These are phyloP conservation scores for Melanotaenia boesemani DNA, from an alignment of 2,797 vertebrate species.

Conservation along the genomic window DNA sequence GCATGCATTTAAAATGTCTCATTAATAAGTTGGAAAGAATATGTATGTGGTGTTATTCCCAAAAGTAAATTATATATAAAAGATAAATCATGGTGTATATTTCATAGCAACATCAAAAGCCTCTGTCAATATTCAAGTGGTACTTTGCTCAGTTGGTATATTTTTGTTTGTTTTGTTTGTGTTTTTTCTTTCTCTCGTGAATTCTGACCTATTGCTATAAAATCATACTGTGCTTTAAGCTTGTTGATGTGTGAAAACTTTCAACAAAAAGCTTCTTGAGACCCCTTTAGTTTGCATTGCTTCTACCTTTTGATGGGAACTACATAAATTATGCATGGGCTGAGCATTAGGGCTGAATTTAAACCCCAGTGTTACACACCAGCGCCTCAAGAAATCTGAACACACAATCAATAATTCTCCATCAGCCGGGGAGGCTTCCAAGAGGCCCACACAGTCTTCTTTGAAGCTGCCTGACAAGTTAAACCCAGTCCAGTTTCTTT, in stretches of 20 bases:
- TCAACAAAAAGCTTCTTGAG: constrained; percentile 80
- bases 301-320: constrained; percentile 84
- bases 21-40: constrained; percentile 44
- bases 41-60: constrained; percentile 35
- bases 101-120: constrained; percentile 44
- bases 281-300: constrained; percentile 77
- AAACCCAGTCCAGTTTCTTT: constrained; percentile 80
- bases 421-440: constrained; percentile 78
- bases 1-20: constrained; percentile 54
- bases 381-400: constrained; percentile 84
- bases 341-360: constrained; percentile 80
- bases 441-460: constrained; percentile 78
- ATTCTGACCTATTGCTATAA: constrained; percentile 62
- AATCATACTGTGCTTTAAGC: constrained; percentile 68
- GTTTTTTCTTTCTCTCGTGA: constrained; percentile 24
- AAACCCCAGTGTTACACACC: constrained; percentile 84
- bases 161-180: not conserved
- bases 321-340: constrained; percentile 83
- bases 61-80: constrained; percentile 27
- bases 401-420: constrained; percentile 85
- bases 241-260: constrained; percentile 82
- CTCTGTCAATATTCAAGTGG: not conserved
- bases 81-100: constrained; percentile 35
- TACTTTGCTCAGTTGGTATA: constrained; percentile 19
- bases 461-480: constrained; percentile 85